Conservation (phyloP, 2,113 vertebrate genomes). For the Morone saxatilis region DNA sequence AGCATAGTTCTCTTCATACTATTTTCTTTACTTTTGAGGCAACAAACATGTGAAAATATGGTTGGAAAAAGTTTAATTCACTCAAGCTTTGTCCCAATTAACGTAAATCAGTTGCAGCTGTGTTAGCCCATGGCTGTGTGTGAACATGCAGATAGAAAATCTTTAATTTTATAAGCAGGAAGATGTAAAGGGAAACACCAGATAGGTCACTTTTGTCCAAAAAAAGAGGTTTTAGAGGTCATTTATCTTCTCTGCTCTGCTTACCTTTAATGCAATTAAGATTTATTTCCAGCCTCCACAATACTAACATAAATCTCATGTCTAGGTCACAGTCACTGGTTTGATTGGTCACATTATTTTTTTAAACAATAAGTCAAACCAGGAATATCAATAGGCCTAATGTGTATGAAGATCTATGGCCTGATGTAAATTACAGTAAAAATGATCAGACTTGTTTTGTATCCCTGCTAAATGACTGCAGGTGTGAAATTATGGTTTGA, state of each 20-base stretch:
- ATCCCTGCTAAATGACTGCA: background rate
- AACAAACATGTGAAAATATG: background rate
- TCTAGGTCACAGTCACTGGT: background rate
- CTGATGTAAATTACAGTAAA: background rate
- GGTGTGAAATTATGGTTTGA: background rate
- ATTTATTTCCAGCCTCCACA: background rate
- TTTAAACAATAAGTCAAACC: background rate
- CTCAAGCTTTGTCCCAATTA: constrained; percentile 14
- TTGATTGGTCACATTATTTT: background rate
- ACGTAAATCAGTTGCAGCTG: constrained; percentile 41
- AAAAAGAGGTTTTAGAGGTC: too few relatives aligned
- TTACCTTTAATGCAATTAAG: background rate
- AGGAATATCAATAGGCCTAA: background rate
- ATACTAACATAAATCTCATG: constrained; percentile 8
- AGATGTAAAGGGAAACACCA: background rate
- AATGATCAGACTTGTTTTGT: background rate
- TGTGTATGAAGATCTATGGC: background rate
- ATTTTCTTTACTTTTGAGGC: background rate
- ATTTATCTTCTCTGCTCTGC: too few relatives aligned
- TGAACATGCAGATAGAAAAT: constrained; percentile 19
- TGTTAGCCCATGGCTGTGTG: background rate
- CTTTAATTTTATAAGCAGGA: constrained; percentile 9
- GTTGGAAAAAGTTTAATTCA: background rate
- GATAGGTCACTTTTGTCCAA: background rate
- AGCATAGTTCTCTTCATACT: background rate